Evolutionary conservation across 2,888 invertebrate species (phyloP), one percentile per base, ranked within the genome.

Genomic region (Rhamphomyia laevipes): DNA sequence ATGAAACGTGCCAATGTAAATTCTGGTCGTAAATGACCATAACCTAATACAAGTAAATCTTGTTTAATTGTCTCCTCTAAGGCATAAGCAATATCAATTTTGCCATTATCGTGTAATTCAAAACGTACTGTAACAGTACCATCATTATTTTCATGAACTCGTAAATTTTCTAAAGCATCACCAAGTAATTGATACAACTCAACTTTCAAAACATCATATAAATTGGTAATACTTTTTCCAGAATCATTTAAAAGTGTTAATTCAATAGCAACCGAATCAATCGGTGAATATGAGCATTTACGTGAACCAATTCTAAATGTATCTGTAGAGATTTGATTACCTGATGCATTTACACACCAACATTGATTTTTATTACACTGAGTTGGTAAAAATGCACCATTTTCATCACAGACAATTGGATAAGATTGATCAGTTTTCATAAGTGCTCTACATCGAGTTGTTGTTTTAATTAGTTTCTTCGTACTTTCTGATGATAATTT

Each of bases 261-360:
- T 49, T 84, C 84, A 7, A 89, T 77, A 50, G 84, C 78, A 0
- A 88, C 85, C 7, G 82, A 80, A 56, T 85, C 84, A 49, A 89
- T 77, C 49, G 83, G 81, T 4, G 86, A 86, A 42, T 73, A 70
- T 66, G 75, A 59, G 61, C 83, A 84, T 43, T 73, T 70, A 43
- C 72, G 73, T 44, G 77, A 74, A 31, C 79, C 81, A 3, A 53
- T 56, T 15, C 70, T 64, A 60, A 83, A 83, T 10, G 79, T 76
- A 52, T 76, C 76, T 0, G 79, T 76, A 13, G 77, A 73, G 18
- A 84, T 61, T 59, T 82, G 82, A 62, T 83, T 83, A 27, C 84
- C 84, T 1, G 87, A 87, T 51, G 87, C 87, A 65, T 90, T 88
- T 4, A 89, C 88, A 65, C 90, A 90, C 88, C 89, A 89, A 64